Base-by-base conservation (phyloP, 2,797 vertebrate species). In the Cryptoblepharus egeriae region DNA sequence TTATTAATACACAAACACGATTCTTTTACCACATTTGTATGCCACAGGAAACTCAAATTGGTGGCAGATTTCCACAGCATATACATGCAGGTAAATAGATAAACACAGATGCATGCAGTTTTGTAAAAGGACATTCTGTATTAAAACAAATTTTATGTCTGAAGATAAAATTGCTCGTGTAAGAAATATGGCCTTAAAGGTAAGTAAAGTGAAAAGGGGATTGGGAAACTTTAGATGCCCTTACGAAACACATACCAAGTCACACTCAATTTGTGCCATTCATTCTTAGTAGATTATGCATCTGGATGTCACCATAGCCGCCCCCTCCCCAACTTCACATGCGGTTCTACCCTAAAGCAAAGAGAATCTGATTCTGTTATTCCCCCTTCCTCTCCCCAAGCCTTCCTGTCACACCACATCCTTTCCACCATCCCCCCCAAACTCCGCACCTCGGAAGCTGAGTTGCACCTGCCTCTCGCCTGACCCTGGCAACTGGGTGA, bases 381-480 rank as follows among this genome's bases (percentile, higher is more conserved):
- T 32, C 37, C 30, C 42, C 30, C 18, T 18, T 28, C 18, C 67
- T 49, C 11, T 28, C 37, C 22, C 45, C 42, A 39, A 55, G 16
- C 57, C 58, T 28, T 5, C n/a, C 13, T 55, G 49, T 13, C 35
- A 26, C 18, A 35, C 64, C 32, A 32, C 39, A 39, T 61, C 42
- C 22, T 63, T 55, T 15, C 15, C 45, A 32, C 52, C 55, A n/a
- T 20, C n/a, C 52, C 70, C 39, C 70, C 70, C 58, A 39, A 12
- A 12, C 57, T 61, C 49, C 92, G 78, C 92, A 97, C 96, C 96
- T 94, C 97, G 95, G 93, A 98, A 99, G 85, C 91, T 89, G 87
- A 99, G 94, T 60, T 96, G 94, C 8, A 98, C 97, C 91, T 97
- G 98, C 80, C 97, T 92, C 92, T 98, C 97, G 0, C 95, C 96